A percentile compares a stretch with the other conserved stretches of the same genome.
Evolutionary conservation across 2,113 vertebrate genomes (phyloP).

Genomic region (Oncorhynchus gorbuscha): DNA sequence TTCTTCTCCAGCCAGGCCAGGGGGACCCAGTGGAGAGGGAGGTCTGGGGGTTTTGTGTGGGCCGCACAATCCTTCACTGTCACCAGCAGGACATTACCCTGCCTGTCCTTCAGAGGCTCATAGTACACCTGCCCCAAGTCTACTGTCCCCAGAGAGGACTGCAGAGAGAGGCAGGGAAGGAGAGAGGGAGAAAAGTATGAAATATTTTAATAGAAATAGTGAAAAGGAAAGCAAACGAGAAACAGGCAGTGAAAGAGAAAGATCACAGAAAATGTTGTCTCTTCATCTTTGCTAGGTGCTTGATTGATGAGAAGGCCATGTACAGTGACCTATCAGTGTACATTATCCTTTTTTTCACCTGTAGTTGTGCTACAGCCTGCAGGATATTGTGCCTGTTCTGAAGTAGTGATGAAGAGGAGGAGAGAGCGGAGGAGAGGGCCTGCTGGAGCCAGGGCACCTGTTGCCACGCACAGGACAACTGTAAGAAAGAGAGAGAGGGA

Average conservation of each 20-base stretch:
- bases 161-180: background rate
- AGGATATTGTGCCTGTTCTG: slow-evolving; percentile 78
- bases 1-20: slow-evolving; percentile 66
- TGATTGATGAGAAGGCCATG: too few relatives aligned
- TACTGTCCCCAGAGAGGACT: slow-evolving; percentile 69
- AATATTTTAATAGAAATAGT: background rate
- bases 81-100: slow-evolving; percentile 74
- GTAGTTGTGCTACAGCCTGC: slow-evolving; percentile 73
- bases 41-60: slow-evolving; percentile 50
- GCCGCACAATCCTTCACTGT: slow-evolving; percentile 64
- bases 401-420: slow-evolving; percentile 75
- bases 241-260: too few relatives aligned
- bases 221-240: background rate
- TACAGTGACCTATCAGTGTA: too few relatives aligned
- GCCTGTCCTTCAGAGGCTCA: slow-evolving; percentile 76
- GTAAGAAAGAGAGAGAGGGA: slow-evolving; percentile 1
- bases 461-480: slow-evolving; percentile 79
- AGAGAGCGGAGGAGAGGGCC: slow-evolving; percentile 68
- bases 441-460: slow-evolving; percentile 76
- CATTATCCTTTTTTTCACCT: slow-evolving; percentile 54
- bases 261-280: background rate
- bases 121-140: slow-evolving; percentile 77
- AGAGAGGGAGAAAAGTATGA: slow-evolving; percentile 3
- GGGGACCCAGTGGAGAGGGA: slow-evolving; percentile 71
- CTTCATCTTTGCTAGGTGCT: background rate